phyloP scores from a whole-genome alignment of 2,797 vertebrate genomes.

The Bradypodion ventrale region DNA sequence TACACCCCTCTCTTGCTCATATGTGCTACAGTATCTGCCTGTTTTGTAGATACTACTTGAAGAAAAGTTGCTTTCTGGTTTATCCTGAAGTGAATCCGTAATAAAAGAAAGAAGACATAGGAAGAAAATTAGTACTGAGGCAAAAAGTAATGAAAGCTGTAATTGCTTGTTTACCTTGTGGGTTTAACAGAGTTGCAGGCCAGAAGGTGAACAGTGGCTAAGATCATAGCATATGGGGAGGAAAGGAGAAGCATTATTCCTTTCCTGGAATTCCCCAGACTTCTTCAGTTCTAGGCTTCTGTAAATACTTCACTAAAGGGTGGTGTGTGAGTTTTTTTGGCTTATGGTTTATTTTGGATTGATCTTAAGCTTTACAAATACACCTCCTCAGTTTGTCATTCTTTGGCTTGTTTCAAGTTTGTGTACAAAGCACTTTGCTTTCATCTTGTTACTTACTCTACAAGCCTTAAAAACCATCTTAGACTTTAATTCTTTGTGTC shows the following conservation, averaged over 20 bases:
- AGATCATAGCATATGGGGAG: background rate
- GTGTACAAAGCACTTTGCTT: background rate
- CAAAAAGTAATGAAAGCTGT: background rate
- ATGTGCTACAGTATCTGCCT: background rate
- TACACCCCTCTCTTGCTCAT: background rate
- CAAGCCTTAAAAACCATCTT: background rate
- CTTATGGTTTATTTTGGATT: background rate
- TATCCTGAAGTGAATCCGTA: background rate
- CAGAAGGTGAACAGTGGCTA: slow-evolving; percentile 3
- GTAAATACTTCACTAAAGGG: background rate
- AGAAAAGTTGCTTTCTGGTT: background rate
- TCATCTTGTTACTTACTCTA: background rate
- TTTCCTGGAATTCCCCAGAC: slow-evolving; percentile 1
- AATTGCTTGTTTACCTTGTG: background rate
- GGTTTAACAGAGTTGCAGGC: background rate
- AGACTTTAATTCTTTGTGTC: background rate
- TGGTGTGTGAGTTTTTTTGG: too few relatives aligned
- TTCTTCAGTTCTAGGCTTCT: background rate
- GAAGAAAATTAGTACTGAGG: background rate
- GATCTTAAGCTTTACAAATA: background rate
- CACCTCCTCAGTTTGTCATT: background rate
- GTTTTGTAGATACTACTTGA: background rate
- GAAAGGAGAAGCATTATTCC: background rate
- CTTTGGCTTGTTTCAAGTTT: background rate
- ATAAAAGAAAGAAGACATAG: background rate